A percentile compares a stretch with the other conserved stretches of the same genome.
Conservation (phyloP, 2,888 invertebrate species). For the Cephus spinipes region DNA sequence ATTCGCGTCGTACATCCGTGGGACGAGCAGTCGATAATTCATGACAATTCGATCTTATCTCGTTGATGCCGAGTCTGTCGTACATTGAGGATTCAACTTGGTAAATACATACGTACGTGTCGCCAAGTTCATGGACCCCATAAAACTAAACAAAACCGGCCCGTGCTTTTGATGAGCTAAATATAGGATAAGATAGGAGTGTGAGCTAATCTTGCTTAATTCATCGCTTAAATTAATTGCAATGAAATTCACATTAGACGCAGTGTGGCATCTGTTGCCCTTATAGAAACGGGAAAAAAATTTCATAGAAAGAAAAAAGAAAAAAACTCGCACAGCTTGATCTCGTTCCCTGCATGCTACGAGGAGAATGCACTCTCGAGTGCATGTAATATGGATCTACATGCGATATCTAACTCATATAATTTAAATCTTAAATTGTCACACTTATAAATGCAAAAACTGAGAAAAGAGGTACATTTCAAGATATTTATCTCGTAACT, state of each 20-base stretch:
- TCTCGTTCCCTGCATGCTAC: no score
- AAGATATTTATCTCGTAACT: no score
- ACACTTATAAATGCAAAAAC: no score
- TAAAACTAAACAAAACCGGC: slow-evolving; percentile 19
- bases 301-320: no score
- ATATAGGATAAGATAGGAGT: not conserved
- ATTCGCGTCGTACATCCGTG: slow-evolving; percentile 1
- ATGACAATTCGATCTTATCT: slow-evolving; percentile 22
- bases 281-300: no score
- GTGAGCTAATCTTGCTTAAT: slow-evolving; percentile 42
- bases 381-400: no score
- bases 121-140: slow-evolving; percentile 39
- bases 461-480: no score
- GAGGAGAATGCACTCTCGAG: no score
- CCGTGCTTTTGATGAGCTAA: not conserved
- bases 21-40: slow-evolving; percentile 30
- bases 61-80: slow-evolving; percentile 32
- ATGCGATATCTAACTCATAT: no score
- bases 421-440: no score
- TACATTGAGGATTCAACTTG: slow-evolving; percentile 2
- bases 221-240: slow-evolving; percentile 31
- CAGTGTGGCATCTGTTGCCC: not conserved
- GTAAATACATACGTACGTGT: slow-evolving; percentile 1
- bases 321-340: no score
- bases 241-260: slow-evolving; percentile 34